Conservation (phyloP, 2,113 vertebrate species). For the Dendrocopos noguchii region DNA sequence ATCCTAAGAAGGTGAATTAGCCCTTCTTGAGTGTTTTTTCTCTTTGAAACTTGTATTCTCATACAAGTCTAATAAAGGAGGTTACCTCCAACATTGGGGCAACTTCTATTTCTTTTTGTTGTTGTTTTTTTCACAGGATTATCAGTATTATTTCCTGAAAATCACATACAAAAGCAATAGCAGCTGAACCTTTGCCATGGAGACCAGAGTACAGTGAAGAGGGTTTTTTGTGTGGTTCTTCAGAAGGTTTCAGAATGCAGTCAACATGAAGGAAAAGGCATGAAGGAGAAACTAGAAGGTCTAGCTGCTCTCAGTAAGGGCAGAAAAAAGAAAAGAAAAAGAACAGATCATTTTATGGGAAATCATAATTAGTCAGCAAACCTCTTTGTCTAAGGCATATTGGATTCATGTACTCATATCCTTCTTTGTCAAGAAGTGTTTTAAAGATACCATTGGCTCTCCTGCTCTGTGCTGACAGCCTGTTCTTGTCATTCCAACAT, state of each 20-base stretch:
- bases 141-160: slow-evolving; percentile 3
- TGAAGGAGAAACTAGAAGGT: slow-evolving; percentile 2
- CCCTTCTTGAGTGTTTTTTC: not conserved
- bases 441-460: not conserved
- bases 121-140: slow-evolving; percentile 39
- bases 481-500: not conserved
- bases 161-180: slow-evolving; percentile 42
- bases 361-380: too few relatives aligned
- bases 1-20: not conserved
- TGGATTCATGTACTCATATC: not conserved
- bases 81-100: slow-evolving; percentile 8
- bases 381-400: not conserved
- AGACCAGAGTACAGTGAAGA: not conserved
- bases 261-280: slow-evolving; percentile 22
- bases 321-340: not conserved
- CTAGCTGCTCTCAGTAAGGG: not conserved
- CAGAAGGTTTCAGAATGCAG: slow-evolving; percentile 34
- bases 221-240: not conserved
- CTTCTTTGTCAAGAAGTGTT: not conserved
- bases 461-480: not conserved
- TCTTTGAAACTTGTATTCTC: slow-evolving; percentile 7
- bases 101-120: not conserved
- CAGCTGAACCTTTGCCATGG: not conserved
- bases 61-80: slow-evolving; percentile 3
- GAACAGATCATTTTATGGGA: not conserved